These are phyloP conservation scores for Echiichthys vipera DNA, from an alignment of 2,797 vertebrate genomes.

Conservation along the genomic window DNA sequence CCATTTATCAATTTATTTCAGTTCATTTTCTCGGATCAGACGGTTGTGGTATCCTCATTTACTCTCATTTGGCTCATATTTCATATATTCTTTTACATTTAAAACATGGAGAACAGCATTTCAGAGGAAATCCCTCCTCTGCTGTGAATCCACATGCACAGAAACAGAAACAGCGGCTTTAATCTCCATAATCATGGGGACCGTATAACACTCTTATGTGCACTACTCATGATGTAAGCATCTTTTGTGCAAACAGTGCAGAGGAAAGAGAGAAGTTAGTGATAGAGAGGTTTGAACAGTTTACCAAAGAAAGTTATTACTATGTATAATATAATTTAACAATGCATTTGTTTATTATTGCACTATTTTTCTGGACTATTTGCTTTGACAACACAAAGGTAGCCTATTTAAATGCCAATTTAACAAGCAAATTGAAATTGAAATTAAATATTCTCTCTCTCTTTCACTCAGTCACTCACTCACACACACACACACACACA, in stretches of 20 bases:
- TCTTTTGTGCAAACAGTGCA: slow-evolving; percentile 2
- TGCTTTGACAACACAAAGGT: neutral
- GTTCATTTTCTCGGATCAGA: neutral
- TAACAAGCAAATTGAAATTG: neutral
- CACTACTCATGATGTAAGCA: slow-evolving; percentile 20
- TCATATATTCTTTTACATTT: neutral
- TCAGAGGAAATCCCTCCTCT: neutral
- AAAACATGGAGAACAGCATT: neutral
- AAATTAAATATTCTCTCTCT: neutral
- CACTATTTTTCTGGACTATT: neutral
- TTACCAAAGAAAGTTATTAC: neutral
- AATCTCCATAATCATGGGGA: slow-evolving; percentile 10
- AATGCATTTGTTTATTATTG: neutral
- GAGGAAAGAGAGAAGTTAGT: neutral
- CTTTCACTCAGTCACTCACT: neutral
- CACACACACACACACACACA: neutral
- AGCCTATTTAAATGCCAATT: neutral
- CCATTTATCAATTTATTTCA: neutral
- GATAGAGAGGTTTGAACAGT: neutral
- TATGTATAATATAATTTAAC: no score
- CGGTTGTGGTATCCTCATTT: neutral
- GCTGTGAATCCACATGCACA: neutral
- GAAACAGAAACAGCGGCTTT: slow-evolving; percentile 3
- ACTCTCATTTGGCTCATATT: neutral
- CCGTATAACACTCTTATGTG: slow-evolving; percentile 38